phyloP scores from a whole-genome alignment of 2,888 invertebrate species.

The Catonia carolina region DNA sequence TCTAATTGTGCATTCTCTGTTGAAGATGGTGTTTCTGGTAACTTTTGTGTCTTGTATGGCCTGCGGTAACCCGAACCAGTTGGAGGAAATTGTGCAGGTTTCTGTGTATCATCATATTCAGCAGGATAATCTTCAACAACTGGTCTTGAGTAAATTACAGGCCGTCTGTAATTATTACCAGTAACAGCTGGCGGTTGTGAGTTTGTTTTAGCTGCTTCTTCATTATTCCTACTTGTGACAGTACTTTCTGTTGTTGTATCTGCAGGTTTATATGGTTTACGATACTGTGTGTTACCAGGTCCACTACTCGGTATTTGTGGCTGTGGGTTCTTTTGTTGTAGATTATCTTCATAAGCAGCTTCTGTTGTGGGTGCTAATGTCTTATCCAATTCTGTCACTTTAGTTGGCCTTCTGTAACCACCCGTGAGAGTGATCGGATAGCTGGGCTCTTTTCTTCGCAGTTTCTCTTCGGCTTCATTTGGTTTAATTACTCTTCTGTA shows the following conservation, averaged over 20 bases:
- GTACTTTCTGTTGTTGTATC: constrained; percentile 1
- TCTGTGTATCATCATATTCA: neutral
- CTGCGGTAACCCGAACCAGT: neutral
- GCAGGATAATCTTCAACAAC: constrained; percentile 3
- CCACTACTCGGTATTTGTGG: neutral
- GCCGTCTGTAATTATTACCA: neutral
- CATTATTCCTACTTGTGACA: neutral
- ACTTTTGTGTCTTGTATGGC: neutral
- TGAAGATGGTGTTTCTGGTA: neutral
- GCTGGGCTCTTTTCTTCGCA: neutral
- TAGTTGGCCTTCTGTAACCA: constrained; percentile 14
- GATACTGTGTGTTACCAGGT: constrained; percentile 1
- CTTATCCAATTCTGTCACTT: neutral
- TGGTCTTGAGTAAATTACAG: neutral
- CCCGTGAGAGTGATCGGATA: neutral
- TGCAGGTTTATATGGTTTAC: neutral
- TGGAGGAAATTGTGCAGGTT: neutral
- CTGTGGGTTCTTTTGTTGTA: neutral
- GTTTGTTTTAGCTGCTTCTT: neutral
- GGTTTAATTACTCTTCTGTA: constrained; percentile 8
- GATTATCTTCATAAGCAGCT: neutral
- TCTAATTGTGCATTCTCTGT: neutral
- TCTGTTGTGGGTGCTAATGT: neutral
- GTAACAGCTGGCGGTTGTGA: neutral
- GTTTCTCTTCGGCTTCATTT: neutral